phyloP scores from a whole-genome alignment of 2,113 vertebrate genomes.

The Atractosteus spatula region DNA sequence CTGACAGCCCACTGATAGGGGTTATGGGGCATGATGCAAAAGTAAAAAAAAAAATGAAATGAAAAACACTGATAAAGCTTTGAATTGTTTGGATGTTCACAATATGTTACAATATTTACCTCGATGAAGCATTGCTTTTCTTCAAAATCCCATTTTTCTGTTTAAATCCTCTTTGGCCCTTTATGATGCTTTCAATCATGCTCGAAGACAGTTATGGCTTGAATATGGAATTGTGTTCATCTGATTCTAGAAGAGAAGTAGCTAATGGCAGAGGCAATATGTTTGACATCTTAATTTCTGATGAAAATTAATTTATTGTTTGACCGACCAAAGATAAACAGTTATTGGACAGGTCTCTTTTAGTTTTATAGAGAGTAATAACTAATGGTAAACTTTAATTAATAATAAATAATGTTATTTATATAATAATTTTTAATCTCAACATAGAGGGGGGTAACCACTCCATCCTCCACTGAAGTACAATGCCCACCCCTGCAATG shows the following conservation, averaged over 20 bases:
- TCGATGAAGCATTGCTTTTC: too few relatives aligned
- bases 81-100: constrained; percentile 24
- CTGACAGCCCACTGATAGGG: too few relatives aligned
- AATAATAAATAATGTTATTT: too few relatives aligned
- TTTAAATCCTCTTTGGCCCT: not conserved
- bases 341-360: constrained; percentile 33
- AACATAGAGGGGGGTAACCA: too few relatives aligned
- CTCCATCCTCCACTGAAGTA: too few relatives aligned
- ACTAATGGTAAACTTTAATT: too few relatives aligned
- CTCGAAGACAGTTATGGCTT: not conserved
- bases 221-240: constrained; percentile 18
- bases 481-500: too few relatives aligned
- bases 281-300: constrained; percentile 27
- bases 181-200: constrained; percentile 13
- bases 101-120: constrained; percentile 20
- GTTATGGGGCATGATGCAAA: too few relatives aligned
- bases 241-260: not conserved
- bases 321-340: constrained; percentile 45
- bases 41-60: too few relatives aligned
- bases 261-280: not conserved
- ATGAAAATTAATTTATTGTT: constrained; percentile 32
- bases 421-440: too few relatives aligned
- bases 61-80: too few relatives aligned
- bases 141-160: too few relatives aligned
- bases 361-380: constrained; percentile 46